Base-by-base conservation (phyloP, 2,888 invertebrate species). In the Serrognathus titanus region DNA sequence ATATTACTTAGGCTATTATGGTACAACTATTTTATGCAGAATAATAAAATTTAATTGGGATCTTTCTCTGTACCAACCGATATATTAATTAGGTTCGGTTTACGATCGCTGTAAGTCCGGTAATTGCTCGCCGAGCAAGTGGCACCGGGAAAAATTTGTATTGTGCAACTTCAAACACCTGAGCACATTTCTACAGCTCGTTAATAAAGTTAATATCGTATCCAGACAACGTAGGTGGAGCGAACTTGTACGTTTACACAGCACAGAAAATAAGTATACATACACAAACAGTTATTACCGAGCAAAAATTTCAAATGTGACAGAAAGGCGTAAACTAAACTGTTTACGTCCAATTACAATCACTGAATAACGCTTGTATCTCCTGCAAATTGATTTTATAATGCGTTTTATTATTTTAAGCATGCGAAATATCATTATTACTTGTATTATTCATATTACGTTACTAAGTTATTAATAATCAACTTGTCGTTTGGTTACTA, bases 291-390 rank as follows among this genome's bases (percentile, higher is more conserved):
- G 48, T 8, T 51, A 49, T 24, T 47, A 48, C 46, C 57, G 50
- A 40, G 53, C 53, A 59, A 61, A 61, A 61, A 60, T 54, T 48
- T 41, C 38, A 51, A 54, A 60, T 58, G 58, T 53, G 60, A 60
- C 58, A 60, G 58, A 57, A 57, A 57, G 60, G 58, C 57, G 59
- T 60, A 60, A 63, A 60, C 59, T 57, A 59, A 58, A 56, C 50
- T 55, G 57, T 63, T 63, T 57, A 59, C 57, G 60, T 63, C 55
- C 58, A 57, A 59, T 63, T 60, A 57, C 49, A 58, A 58, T 60
- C 62, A 60, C 56, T 62, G 57, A 55, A 55, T 55, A 54, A 55
- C 57, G 57, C 46, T 53, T 52, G 55, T 53, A 58, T 52, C 20
- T 40, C 52, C 41, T 37, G 51, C 47, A 51, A 57, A 57, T 51